A percentile compares a stretch with the other conserved stretches of the same genome.
phyloP scores from a whole-genome alignment of 2,797 vertebrate genomes.

The Brachyrhaphis roseni region DNA sequence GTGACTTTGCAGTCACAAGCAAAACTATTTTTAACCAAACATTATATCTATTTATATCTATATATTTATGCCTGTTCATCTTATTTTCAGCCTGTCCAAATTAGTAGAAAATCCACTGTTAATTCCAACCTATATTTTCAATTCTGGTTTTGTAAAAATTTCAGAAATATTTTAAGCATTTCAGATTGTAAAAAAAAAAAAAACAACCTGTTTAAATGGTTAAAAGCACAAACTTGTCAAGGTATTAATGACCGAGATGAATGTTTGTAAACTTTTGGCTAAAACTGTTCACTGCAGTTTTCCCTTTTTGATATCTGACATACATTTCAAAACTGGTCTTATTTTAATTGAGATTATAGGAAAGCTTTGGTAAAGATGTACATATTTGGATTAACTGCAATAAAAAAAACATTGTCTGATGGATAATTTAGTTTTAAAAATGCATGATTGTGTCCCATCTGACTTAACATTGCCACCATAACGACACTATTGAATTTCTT shows the following conservation, averaged over 20 bases:
- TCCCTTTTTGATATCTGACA: neutral
- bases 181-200: neutral
- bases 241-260: neutral
- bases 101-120: neutral
- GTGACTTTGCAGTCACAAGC: neutral
- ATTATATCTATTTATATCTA: neutral
- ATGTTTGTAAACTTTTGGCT: neutral
- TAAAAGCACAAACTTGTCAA: neutral
- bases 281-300: neutral
- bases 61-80: neutral
- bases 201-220: neutral
- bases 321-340: neutral
- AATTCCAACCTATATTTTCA: neutral
- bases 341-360: slow-evolving; percentile 25
- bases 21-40: neutral
- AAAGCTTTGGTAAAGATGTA: slow-evolving; percentile 22
- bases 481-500: neutral
- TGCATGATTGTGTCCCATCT: neutral
- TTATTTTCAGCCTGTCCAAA: neutral
- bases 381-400: slow-evolving; percentile 31
- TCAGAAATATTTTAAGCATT: neutral
- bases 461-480: neutral
- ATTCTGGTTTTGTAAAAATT: neutral
- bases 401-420: neutral
- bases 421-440: neutral